A percentile compares a stretch with the other conserved stretches of the same genome.
Evolutionary conservation across 2,797 vertebrate species (phyloP).

Genomic region (Eurystomus glaucurus): DNA sequence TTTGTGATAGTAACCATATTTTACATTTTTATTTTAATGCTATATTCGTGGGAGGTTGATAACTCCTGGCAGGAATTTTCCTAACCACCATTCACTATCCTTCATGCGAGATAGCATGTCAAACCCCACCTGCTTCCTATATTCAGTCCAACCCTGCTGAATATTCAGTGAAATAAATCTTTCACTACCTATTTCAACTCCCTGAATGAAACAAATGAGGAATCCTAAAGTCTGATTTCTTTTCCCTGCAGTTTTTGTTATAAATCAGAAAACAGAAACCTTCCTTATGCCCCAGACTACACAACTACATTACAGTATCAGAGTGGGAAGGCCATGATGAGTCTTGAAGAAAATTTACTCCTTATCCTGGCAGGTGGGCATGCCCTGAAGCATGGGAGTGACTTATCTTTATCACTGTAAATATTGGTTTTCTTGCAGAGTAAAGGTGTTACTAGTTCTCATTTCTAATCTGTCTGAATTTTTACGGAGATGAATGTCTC

Average conservation of each 20-base stretch:
- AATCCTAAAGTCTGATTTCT: neutral
- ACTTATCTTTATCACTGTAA: conserved; percentile 11
- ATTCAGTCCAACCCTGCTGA: neutral
- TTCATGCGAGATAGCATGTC: neutral
- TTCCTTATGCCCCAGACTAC: neutral
- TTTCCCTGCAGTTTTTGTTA: neutral
- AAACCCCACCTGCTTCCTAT: neutral
- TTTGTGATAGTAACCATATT: neutral
- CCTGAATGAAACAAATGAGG: neutral
- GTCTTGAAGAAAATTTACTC: conserved; percentile 53
- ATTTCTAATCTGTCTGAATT: neutral
- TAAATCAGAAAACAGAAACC: conserved; percentile 2
- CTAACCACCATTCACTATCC: neutral
- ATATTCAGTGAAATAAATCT: neutral
- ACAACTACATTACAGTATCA: conserved; percentile 11
- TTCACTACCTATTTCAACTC: neutral
- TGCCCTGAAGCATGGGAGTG: conserved; percentile 28
- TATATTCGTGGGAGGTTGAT: neutral
- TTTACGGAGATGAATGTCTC: neutral
- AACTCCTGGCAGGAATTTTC: neutral
- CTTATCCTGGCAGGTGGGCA: neutral
- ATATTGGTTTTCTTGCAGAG: neutral
- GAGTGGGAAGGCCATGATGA: neutral
- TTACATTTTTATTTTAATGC: neutral
- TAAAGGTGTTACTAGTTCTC: neutral